These are phyloP conservation scores for Papilio machaon DNA, from an alignment of 1,140 invertebrate species.

Conservation along the genomic window DNA sequence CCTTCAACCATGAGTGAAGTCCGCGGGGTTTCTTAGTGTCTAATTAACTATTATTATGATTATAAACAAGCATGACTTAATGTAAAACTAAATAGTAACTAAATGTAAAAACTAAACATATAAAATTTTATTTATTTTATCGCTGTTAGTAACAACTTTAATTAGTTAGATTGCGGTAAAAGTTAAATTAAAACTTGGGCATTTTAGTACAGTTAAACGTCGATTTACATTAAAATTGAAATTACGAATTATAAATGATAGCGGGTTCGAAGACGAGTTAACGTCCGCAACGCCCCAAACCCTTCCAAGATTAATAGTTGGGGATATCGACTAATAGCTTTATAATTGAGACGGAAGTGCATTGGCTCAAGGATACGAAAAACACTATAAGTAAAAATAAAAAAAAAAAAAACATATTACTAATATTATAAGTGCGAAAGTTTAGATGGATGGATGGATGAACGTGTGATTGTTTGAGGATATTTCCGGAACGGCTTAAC, in stretches of 20 bases:
- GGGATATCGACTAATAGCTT: slow-evolving; percentile 22
- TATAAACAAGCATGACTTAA: no score
- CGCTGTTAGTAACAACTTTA: no score
- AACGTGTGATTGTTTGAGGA: no score
- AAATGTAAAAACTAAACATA: no score
- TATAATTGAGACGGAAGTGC: slow-evolving; percentile 21
- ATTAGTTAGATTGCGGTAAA: neutral
- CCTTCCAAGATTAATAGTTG: slow-evolving; percentile 2
- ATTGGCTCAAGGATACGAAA: neutral
- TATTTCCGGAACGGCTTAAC: no score
- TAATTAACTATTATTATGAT: no score
- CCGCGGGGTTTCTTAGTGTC: no score
- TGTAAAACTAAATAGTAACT: no score
- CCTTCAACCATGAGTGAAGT: no score
- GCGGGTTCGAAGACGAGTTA: neutral
- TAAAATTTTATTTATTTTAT: no score
- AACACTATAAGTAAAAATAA: neutral
- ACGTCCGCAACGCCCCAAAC: neutral
- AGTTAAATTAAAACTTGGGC: no score
- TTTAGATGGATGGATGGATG: no score
- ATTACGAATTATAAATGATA: slow-evolving; percentile 17
- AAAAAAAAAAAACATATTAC: neutral
- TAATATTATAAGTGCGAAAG: neutral
- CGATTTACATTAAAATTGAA: slow-evolving; percentile 10
- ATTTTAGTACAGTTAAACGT: neutral